A percentile compares a stretch with the other conserved stretches of the same genome.
Evolutionary conservation across 2,797 vertebrate species (phyloP).

Genomic region (Leptatherina wallacei): DNA sequence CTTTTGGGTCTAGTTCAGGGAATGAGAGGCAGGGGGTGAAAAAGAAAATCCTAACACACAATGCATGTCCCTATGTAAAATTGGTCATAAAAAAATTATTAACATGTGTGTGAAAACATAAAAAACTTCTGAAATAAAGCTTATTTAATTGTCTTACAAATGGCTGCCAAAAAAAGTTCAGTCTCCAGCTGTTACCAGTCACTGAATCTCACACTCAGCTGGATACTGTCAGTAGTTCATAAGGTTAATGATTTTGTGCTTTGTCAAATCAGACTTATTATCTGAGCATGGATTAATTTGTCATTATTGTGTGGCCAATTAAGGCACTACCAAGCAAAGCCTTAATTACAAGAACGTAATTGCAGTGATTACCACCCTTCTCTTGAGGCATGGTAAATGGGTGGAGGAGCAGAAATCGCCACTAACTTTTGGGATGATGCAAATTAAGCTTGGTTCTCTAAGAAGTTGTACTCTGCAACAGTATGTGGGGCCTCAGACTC

Average conservation of each 20-base stretch:
- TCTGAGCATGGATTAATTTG: slow-evolving; percentile 78
- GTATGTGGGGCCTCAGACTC: slow-evolving; percentile 20
- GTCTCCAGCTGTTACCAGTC: slow-evolving; percentile 59
- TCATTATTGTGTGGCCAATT: slow-evolving; percentile 72
- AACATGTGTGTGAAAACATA: background rate
- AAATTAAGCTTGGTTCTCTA: slow-evolving; percentile 41
- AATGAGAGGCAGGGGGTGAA: background rate
- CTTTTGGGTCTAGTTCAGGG: background rate
- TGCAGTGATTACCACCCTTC: slow-evolving; percentile 77
- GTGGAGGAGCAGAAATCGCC: slow-evolving; percentile 59
- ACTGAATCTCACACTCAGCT: slow-evolving; percentile 41
- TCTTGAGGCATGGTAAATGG: slow-evolving; percentile 70
- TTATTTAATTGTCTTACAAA: slow-evolving; percentile 1
- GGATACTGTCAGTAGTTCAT: slow-evolving; percentile 50
- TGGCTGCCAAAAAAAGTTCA: background rate
- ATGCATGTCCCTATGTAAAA: background rate
- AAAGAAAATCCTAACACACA: background rate
- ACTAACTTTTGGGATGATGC: slow-evolving; percentile 59
- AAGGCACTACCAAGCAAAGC: slow-evolving; percentile 70
- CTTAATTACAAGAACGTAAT: slow-evolving; percentile 77
- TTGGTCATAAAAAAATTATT: background rate
- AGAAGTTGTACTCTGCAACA: slow-evolving; percentile 25
- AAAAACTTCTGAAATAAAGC: background rate
- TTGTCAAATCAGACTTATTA: slow-evolving; percentile 82
- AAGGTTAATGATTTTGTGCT: slow-evolving; percentile 78